Evolutionary conservation across 2,113 vertebrate species (phyloP), one percentile per base, ranked within the genome.

Genomic region (Tympanuchus pallidicinctus): DNA sequence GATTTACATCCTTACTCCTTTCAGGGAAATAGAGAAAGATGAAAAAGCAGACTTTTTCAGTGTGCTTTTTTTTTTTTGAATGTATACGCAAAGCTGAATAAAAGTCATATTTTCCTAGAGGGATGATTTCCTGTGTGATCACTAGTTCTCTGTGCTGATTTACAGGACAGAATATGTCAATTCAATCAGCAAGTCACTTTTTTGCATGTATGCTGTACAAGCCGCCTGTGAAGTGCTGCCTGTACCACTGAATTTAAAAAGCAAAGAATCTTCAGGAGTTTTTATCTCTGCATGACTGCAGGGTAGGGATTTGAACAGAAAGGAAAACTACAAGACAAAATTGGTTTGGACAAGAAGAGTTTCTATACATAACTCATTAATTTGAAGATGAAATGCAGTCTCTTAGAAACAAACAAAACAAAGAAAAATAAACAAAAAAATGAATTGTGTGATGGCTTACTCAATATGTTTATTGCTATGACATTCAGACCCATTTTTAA

Each of bases 321-420:
- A 87, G 95, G 65, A 94, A 82, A 92, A 82, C 63, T 90, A 57
- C 66, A 87, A 88, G 63, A 94, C 57, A 43, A 97, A 96, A 94
- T 88, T 95, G 82, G 43, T 65, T 96, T 90, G 59, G 72, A 94
- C 89, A 95, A 92, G 52, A 96, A 90, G 78, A 89, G 86, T n/a
- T 95, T 96, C 90, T 96, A 77, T 56, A 94, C 30, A 60, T 89
- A 96, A 95, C 96, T 95, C 82, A 96, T 42, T 95, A 81, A 95
- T 91, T 95, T 96, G 65, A 96, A 92, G 93, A 88, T 86, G 54
- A 95, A 95, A 94, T 78, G 28, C 47, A 74, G 34, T 84, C 52
- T 94, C 43, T 82, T 86, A 75, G 59, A 94, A 91, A 96, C 57
- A 85, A 91, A 66, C 32, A n/a, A 59, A 32, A 20, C 52, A 82